Base-by-base conservation (phyloP, 2,113 vertebrate species). In the Morone chrysops region DNA sequence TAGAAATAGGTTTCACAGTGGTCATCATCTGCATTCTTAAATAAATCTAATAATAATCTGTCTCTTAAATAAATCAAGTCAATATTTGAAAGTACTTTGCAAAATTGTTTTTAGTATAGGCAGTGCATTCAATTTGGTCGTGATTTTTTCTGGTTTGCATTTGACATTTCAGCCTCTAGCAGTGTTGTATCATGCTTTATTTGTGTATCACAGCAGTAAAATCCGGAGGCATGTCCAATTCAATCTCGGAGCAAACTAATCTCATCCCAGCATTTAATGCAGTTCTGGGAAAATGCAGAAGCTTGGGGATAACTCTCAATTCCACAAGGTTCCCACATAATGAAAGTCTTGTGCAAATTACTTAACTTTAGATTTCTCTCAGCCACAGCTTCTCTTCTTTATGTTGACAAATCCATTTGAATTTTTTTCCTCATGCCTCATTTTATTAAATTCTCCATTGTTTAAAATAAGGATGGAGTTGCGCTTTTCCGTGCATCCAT, bases 341-440 rank as follows among this genome's bases (percentile, higher is more conserved):
- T 91, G 65, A 83, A 89, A 89, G 81, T 86, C 86, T 89, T 86
- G 89, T 90, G 92, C 70, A 90, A 90, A 88, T 87, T 53, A 77
- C 84, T 89, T 85, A 71, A 87, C 70, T 81, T 76, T 54, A 65
- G 67, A 81, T 87, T 85, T 70, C 71, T 86, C 59, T 74, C 78
- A 59, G 66, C 71, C 78, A 70, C 79, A 59, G 62, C 45, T 5
- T 76, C 54, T 73, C 68, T 65, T 84, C 62, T 87, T 80, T 45
- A 76, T 82, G 71, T 73, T 83, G 77, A 80, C 81, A 83, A 87
- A 88, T 87, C 72, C 36, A 77, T 82, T 86, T 41, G 31, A 79
- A 17, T 80, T 57, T 43, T 79, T 50, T 51, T 12, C 50, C 79
- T 50, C 45, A 14, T 80, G 68, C 48, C 70, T 83, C 66, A 56